These are phyloP conservation scores for Lithobius niger DNA, from an alignment of 1,140 invertebrate species.

Conservation along the genomic window DNA sequence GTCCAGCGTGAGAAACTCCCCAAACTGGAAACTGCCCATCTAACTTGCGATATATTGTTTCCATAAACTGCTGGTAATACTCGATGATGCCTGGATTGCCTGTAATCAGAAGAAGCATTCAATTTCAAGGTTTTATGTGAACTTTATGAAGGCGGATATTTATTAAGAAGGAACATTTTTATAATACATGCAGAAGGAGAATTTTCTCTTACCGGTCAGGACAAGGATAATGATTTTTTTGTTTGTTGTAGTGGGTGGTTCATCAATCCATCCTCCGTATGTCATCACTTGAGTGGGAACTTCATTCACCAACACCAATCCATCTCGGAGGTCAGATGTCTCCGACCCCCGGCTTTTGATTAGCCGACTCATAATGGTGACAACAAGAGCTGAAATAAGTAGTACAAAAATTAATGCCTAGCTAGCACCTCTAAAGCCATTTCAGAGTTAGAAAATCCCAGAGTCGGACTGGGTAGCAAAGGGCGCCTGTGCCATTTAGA, in stretches of 20 bases:
- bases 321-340: constrained; percentile 27
- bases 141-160: constrained; percentile 5
- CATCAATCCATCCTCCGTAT: constrained; percentile 49
- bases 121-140: too few relatives aligned
- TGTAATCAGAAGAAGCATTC: too few relatives aligned
- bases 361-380: too few relatives aligned
- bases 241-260: constrained; percentile 23
- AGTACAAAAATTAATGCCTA: too few relatives aligned
- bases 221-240: constrained; percentile 30
- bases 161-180: constrained; percentile 1
- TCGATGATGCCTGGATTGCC: constrained; percentile 57
- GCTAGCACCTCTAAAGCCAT: too few relatives aligned
- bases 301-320: constrained; percentile 42
- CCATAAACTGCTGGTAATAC: constrained; percentile 57
- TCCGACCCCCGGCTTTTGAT: too few relatives aligned
- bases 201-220: constrained; percentile 34
- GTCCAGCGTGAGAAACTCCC: constrained; percentile 55
- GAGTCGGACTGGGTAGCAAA: too few relatives aligned
- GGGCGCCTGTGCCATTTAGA: too few relatives aligned
- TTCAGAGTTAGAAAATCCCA: too few relatives aligned
- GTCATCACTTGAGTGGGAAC: constrained; percentile 51
- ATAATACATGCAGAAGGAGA: background rate
- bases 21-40: constrained; percentile 47
- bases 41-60: constrained; percentile 40
- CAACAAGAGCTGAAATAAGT: too few relatives aligned